Conservation (phyloP, 2,888 invertebrate species). For the Chaetoderma sp. region DNA sequence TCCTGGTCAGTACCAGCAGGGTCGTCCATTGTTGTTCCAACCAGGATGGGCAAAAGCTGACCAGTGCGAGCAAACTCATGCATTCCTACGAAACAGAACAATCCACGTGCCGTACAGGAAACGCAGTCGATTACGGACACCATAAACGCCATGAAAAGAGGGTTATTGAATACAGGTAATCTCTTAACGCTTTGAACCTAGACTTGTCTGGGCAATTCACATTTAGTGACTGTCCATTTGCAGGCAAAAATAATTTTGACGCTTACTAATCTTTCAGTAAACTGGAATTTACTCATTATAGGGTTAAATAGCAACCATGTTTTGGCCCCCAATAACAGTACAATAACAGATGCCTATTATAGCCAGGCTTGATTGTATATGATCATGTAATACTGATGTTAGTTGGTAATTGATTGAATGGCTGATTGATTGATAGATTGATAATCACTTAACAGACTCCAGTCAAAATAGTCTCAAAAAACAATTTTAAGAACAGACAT, state of each 20-base stretch:
- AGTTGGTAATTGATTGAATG: not conserved
- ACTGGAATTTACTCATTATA: too few species aligned
- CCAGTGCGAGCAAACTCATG: constrained; percentile 63
- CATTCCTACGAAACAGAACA: constrained; percentile 54
- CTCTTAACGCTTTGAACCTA: too few species aligned
- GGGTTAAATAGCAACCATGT: not conserved
- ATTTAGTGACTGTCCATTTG: too few species aligned
- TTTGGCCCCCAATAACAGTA: not conserved
- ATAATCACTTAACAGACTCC: too few species aligned
- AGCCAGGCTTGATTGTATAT: not conserved
- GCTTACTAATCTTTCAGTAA: too few species aligned
- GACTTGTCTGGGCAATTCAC: too few species aligned
- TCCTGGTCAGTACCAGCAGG: constrained; percentile 57
- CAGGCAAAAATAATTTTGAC: too few species aligned
- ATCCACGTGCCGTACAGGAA: too few species aligned
- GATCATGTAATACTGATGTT: not conserved
- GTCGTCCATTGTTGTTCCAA: constrained; percentile 64
- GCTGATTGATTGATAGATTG: too few species aligned
- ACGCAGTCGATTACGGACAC: not conserved
- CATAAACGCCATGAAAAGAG: not conserved
- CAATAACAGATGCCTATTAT: not conserved
- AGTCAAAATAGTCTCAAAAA: too few species aligned
- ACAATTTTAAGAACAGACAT: too few species aligned
- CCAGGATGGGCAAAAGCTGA: constrained; percentile 64
- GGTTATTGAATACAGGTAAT: not conserved